Base-by-base conservation (phyloP, 1,140 invertebrate species). In the Bombyx mori region DNA sequence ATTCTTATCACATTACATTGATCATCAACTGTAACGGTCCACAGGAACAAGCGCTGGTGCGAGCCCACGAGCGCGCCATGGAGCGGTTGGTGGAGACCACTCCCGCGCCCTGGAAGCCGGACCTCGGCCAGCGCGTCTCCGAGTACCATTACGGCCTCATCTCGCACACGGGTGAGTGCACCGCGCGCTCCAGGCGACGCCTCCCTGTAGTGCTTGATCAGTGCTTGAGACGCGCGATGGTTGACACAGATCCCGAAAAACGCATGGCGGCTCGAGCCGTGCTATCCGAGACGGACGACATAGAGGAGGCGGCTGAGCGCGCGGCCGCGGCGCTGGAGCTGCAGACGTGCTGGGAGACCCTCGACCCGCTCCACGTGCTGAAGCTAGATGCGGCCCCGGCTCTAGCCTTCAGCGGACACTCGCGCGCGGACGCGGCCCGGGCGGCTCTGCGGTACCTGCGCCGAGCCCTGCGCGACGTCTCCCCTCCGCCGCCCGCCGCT, bases 1-100 rank as follows among this genome's bases (percentile, higher is more conserved):
- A 35, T 35, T 35, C 26, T 3, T 35, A 35, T 35, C 2, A 35
- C 26, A 3, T 35, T 35, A 35, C 26, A 35, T 35, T 35, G 4
- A 5, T 35, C 26, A 35, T 35, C 26, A 3, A 35, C 12, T 51
- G 48, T 3, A 7, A 22, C 48, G 48, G 7, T 49, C 26, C 60
- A 47, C 74, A 84, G 79, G 75, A 80, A 54, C 79, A 85, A 2
- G 82, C 82, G 7, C 57, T 85, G 51, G 63, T 63, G 42, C 73
- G 82, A 18, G 74, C 75, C 47, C 71, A 69, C 56, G 79, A 77
- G 62, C 73, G 68, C 56, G 79, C 73, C 4, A 79, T 77, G 73
- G 71, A 75, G 51, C 73, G 77, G 18, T 76, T 73, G 62, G 55
- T 54, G 50, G 76, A 73, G 53, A 12, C 47, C 46, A 54, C 49